A percentile compares a stretch with the other conserved stretches of the same genome.
Conservation (phyloP, 2,797 vertebrate species). For the Antennarius maculatus region DNA sequence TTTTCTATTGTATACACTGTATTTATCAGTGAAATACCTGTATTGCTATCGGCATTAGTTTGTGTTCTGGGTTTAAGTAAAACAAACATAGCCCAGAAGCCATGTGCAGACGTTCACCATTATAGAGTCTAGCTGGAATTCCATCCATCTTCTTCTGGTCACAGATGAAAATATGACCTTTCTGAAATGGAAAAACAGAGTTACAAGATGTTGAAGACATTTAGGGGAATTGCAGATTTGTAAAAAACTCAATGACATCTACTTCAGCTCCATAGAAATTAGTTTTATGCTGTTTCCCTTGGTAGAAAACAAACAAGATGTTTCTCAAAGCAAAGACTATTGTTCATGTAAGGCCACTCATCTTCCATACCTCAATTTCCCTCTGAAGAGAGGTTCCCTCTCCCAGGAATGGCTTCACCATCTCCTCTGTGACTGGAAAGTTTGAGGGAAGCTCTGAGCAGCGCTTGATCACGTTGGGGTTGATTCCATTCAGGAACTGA, state of each 20-base stretch:
- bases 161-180: constrained; percentile 49
- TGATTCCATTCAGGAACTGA: constrained; percentile 71
- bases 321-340: too few relatives aligned
- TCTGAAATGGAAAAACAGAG: constrained; percentile 12
- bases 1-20: too few relatives aligned
- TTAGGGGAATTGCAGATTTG: neutral
- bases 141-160: constrained; percentile 44
- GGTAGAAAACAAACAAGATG: too few relatives aligned
- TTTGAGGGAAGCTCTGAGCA: constrained; percentile 68
- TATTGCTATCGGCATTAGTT: constrained; percentile 49
- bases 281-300: too few relatives aligned
- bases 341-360: too few relatives aligned
- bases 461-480: constrained; percentile 63
- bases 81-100: constrained; percentile 36
- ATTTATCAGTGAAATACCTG: constrained; percentile 26
- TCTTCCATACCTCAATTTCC: constrained; percentile 63
- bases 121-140: constrained; percentile 1
- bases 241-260: neutral
- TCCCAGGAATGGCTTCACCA: constrained; percentile 65
- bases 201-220: neutral
- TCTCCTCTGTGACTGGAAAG: constrained; percentile 68
- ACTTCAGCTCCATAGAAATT: too few relatives aligned
- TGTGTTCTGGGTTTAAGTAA: constrained; percentile 40
- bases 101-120: constrained; percentile 7
- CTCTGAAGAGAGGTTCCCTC: constrained; percentile 50